Evolutionary conservation across 2,888 invertebrate species (phyloP).

Genomic region (Emesis furor): DNA sequence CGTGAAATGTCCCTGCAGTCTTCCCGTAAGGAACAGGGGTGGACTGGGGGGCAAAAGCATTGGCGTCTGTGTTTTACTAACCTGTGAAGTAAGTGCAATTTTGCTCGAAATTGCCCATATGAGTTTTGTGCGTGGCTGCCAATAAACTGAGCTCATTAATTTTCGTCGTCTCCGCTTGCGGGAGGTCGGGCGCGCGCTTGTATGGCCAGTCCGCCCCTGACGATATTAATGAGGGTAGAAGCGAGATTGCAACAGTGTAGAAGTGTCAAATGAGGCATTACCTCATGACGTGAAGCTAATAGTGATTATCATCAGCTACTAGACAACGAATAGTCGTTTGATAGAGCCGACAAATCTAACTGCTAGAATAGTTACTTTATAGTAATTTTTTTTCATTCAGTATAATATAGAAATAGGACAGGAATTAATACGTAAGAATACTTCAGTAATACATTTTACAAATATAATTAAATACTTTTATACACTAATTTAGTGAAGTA

Average conservation of each 20-base stretch:
- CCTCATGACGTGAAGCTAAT: constrained; percentile 89
- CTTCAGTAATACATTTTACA: neutral
- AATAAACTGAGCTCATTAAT: constrained; percentile 92
- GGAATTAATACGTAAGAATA: constrained; percentile 15
- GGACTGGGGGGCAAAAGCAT: constrained; percentile 91
- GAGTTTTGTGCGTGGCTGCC: constrained; percentile 92
- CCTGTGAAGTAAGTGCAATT: constrained; percentile 92
- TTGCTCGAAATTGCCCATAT: constrained; percentile 92
- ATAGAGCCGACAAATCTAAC: constrained; percentile 67
- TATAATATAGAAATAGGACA: constrained; percentile 15
- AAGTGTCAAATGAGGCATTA: constrained; percentile 87
- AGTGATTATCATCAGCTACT: constrained; percentile 84
- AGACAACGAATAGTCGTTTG: constrained; percentile 73
- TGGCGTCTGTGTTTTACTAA: constrained; percentile 91
- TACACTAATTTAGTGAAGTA: constrained; percentile 12
- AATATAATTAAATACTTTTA: neutral
- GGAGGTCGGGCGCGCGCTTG: constrained; percentile 92
- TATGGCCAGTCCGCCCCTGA: constrained; percentile 93
- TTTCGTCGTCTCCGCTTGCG: constrained; percentile 92
- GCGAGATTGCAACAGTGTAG: constrained; percentile 91
- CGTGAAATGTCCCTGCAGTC: constrained; percentile 89
- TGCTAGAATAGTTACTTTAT: constrained; percentile 24
- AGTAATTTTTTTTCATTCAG: constrained; percentile 17
- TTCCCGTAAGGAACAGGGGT: constrained; percentile 91
- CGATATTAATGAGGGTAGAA: constrained; percentile 92